Base-by-base conservation (phyloP, 1,140 invertebrate genomes). In the Scaptodrosophila lebanonensis region DNA sequence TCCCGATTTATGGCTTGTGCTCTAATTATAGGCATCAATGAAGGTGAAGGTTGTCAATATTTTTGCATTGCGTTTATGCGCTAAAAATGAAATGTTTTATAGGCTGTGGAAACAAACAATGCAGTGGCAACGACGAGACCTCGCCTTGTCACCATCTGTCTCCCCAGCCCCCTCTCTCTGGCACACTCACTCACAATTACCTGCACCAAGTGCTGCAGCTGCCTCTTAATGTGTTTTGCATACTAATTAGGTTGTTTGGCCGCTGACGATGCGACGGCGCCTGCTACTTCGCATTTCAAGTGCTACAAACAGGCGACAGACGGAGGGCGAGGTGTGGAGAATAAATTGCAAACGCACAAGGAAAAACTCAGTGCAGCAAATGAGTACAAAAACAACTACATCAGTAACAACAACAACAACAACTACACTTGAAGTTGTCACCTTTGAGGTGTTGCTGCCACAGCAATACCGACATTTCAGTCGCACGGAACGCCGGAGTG, bases 21-120 rank as follows among this genome's bases (percentile, higher is more conserved):
- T 61, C 60, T 61, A 68, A 73, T 77, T 77, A 79, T 58, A 51
- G 60, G 60, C 64, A 75, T 82, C 75, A 69, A 75, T 82, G 75
- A 82, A 82, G 75, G 75, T 82, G 75, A 82, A 82, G 75, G 75
- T 82, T 82, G 66, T 66, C 76, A 82, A 82, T 82, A 82, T 66
- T 72, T 58, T 29, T 27, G 51, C 35, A 43, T 36, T 11, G 54
- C 62, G 60, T 62, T 44, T 50, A 25, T 38, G 39, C 39, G 16
- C 42, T 16, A 8, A 38, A 43, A 54, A 66, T 66, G 57, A 60
- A 72, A 70, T 76, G 59, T 64, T 64, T 77, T 65, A 53, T 75
- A 75, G 64, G 68, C 64, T 73, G 70, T 20, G 39, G 53, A 54
- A 71, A 73, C 70, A 73, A 72, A 18, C 29, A 32, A 22, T 3